Conservation (phyloP, 2,113 vertebrate species). For the Protobothrops mucrosquamatus region DNA sequence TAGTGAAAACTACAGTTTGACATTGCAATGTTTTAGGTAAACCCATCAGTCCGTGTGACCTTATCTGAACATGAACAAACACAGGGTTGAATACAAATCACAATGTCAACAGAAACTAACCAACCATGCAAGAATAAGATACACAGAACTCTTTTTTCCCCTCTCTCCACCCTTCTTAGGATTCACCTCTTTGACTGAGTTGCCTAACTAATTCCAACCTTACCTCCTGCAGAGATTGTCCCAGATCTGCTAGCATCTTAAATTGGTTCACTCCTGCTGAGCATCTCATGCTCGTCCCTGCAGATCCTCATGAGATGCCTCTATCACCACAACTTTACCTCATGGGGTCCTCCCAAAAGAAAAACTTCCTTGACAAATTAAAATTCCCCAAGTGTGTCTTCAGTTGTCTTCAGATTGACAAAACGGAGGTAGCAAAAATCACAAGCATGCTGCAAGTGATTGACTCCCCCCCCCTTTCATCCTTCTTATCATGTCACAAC, state of each 20-base stretch:
- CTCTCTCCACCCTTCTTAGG: background rate
- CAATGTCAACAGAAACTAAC: background rate
- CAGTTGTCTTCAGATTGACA: background rate
- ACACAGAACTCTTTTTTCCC: background rate
- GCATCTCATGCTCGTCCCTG: background rate
- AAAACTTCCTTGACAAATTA: background rate
- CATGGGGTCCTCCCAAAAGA: background rate
- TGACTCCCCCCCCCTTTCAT: background rate
- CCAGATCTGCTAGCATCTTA: background rate
- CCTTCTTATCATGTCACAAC: background rate
- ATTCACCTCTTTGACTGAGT: background rate
- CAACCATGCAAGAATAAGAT: background rate
- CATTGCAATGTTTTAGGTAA: background rate
- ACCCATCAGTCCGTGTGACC: background rate
- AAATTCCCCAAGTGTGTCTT: background rate
- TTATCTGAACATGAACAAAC: background rate
- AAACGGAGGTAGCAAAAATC: background rate
- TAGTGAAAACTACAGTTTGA: background rate
- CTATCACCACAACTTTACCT: background rate
- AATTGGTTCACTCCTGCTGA: background rate
- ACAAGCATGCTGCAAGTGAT: background rate
- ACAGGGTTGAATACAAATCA: background rate
- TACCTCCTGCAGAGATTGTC: background rate
- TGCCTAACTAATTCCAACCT: background rate
- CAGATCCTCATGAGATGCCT: background rate